Base-by-base conservation (phyloP, 2,797 vertebrate species). In the Anisognathus igniventris region DNA sequence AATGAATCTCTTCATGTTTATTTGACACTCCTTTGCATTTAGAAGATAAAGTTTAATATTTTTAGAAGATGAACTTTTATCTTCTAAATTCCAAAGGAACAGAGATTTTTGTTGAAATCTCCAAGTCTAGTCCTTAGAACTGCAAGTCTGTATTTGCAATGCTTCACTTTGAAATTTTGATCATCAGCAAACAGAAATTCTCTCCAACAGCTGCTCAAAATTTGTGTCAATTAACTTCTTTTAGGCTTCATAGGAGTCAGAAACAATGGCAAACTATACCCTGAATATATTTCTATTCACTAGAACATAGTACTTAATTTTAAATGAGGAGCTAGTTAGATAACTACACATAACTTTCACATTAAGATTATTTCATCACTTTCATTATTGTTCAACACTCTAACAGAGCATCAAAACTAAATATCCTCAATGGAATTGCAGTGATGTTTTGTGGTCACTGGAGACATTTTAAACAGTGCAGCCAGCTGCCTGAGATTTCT, bases 401-500 rank as follows among this genome's bases (percentile, higher is more conserved):
- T 54, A 80, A 53, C 30, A 66, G 51, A 64, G 30, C 78, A 91
- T 74, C 73, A 50, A 80, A 90, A 79, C 51, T 72, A 82, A 88
- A 71, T 72, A n/a, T 76, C 51, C 44, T 50, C 5, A 7, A 23
- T 56, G 40, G 60, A 58, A 58, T 76, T 90, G 60, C 27, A 23
- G 35, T 37, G 62, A 62, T 91, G n/a, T 39, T 58, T 62, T 47
- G 35, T 82, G 83, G 76, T 90, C 33, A 35, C 76, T 90, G 54
- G 93, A 94, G 92, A 90, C 42, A 39, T 75, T 91, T 83, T 77
- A 73, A 91, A 86, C 19, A 50, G 31, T 21, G 45, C 76, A 93
- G 83, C 28, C 53, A 64, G 28, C 53, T 86, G 79, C 31, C 4
- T 51, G 60, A 68, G 40, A 7, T 53, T 93, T 84, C 80, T 65